These are phyloP conservation scores for Calosoma granatense DNA, from an alignment of 1,140 invertebrate species.

Conservation along the genomic window DNA sequence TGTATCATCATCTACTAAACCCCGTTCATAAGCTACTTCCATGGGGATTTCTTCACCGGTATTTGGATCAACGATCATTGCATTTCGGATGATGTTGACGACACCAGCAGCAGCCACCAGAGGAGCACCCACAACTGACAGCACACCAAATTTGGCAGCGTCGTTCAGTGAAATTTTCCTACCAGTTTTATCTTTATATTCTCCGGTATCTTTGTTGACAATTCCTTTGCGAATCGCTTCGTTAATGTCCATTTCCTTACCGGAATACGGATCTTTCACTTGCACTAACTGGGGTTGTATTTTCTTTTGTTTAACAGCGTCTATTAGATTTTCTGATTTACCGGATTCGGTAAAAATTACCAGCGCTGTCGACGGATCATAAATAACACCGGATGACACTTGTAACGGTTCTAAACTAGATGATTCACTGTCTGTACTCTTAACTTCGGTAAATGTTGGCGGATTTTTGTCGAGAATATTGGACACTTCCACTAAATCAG, in stretches of 20 bases:
- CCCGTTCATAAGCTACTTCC: slow-evolving; percentile 69
- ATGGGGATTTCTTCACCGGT: slow-evolving; percentile 65
- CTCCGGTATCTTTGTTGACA: slow-evolving; percentile 60
- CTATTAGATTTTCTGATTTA: slow-evolving; percentile 55
- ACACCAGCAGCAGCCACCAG: slow-evolving; percentile 49
- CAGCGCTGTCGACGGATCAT: slow-evolving; percentile 60
- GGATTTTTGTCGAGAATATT: slow-evolving; percentile 35
- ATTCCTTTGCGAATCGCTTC: slow-evolving; percentile 69
- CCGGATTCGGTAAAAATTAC: slow-evolving; percentile 61
- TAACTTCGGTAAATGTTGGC: slow-evolving; percentile 36
- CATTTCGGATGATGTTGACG: slow-evolving; percentile 42
- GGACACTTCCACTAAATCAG: slow-evolving; percentile 55
- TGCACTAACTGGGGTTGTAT: slow-evolving; percentile 57
- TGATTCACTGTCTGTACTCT: slow-evolving; percentile 39
- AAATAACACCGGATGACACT: slow-evolving; percentile 57
- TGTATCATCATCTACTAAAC: slow-evolving; percentile 55
- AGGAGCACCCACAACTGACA: slow-evolving; percentile 60
- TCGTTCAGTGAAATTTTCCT: slow-evolving; percentile 59
- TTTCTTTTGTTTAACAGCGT: slow-evolving; percentile 55
- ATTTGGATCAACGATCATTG: slow-evolving; percentile 64
- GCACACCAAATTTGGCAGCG: slow-evolving; percentile 61
- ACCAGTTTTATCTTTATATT: slow-evolving; percentile 54
- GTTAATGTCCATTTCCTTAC: slow-evolving; percentile 55
- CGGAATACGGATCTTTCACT: slow-evolving; percentile 64
- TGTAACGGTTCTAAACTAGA: slow-evolving; percentile 53